A percentile compares a stretch with the other conserved stretches of the same genome.
Conservation (phyloP, 1,140 invertebrate species). For the Neodiprion virginianus region DNA sequence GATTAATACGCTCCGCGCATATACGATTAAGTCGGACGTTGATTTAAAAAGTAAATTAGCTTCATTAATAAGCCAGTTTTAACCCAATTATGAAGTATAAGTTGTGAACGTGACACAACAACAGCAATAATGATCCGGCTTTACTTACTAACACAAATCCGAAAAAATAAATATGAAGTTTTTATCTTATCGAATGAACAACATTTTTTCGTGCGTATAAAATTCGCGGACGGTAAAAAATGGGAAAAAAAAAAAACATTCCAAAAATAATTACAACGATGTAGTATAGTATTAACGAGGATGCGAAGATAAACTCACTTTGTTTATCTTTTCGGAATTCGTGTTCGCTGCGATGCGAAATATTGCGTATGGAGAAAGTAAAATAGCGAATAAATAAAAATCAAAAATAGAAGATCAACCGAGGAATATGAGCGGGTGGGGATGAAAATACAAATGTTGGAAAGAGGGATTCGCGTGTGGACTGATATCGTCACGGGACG, state of each 20-base stretch:
- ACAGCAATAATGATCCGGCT: too few relatives aligned
- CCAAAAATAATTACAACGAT: slow-evolving; percentile 17
- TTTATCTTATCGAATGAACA: too few relatives aligned
- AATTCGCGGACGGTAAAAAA: neutral
- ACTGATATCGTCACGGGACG: neutral
- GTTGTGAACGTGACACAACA: too few relatives aligned
- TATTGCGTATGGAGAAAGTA: too few relatives aligned
- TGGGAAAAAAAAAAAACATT: slow-evolving; percentile 15
- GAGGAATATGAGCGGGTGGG: neutral
- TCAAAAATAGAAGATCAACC: neutral
- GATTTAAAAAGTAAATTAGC: neutral
- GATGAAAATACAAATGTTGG: neutral
- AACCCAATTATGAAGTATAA: neutral
- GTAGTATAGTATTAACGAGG: slow-evolving; percentile 1
- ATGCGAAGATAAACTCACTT: too few relatives aligned
- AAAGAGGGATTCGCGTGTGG: slow-evolving; percentile 7
- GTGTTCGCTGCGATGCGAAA: too few relatives aligned
- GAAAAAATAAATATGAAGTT: too few relatives aligned
- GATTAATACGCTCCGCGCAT: too few relatives aligned
- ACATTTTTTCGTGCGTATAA: too few relatives aligned
- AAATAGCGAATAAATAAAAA: neutral
- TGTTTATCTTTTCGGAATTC: slow-evolving; percentile 28
- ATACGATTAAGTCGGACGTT: too few relatives aligned
- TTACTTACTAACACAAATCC: too few relatives aligned
- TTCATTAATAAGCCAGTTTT: neutral